Conservation (phyloP, 2,797 vertebrate species). For the Acropternis orthonyx region DNA sequence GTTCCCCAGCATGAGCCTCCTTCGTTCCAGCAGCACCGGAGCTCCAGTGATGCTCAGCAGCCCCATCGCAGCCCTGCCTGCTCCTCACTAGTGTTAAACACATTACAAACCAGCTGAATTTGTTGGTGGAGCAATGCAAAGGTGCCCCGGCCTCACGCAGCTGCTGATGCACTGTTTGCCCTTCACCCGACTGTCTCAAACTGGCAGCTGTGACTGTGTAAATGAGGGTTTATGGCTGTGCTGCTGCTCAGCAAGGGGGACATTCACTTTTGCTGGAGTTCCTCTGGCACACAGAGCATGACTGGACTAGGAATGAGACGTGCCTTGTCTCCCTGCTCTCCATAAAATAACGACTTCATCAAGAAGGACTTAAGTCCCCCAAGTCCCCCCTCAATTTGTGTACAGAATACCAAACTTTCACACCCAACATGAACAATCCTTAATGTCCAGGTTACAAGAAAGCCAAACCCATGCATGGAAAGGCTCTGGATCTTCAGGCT, state of each 20-base stretch:
- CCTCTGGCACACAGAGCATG: neutral
- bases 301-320: neutral
- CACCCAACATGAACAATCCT: accelerated
- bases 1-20: neutral
- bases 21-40: neutral
- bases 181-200: neutral
- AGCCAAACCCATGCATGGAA: neutral
- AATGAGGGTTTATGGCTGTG: neutral
- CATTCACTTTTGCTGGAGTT: neutral
- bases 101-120: neutral
- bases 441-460: neutral
- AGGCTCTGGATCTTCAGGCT: neutral
- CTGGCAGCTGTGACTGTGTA: neutral
- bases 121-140: neutral
- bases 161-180: neutral
- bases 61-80: neutral
- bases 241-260: neutral
- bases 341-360: neutral
- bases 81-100: neutral
- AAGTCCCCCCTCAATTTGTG: neutral
- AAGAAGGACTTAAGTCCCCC: neutral
- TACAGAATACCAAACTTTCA: neutral
- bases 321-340: neutral
- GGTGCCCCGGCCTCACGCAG: neutral
- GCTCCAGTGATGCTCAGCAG: neutral